A percentile compares a stretch with the other conserved stretches of the same genome.
Conservation (phyloP, 1,140 invertebrate species). For the Hermetia illucens region DNA sequence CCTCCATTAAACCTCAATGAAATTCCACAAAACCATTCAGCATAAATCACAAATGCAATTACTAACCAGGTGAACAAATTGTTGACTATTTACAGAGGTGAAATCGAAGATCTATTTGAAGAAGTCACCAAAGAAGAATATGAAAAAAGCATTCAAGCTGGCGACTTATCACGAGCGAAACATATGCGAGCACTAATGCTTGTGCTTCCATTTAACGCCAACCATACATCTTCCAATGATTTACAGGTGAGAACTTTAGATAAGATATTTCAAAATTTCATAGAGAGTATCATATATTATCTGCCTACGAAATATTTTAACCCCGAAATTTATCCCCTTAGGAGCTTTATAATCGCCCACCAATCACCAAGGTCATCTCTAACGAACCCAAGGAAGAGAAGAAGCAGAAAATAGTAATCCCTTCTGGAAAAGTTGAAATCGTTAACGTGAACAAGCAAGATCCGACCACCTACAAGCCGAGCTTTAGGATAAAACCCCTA, state of each 20-base stretch:
- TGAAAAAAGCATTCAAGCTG: constrained; percentile 23
- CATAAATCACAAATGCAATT: no score
- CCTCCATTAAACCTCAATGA: background rate
- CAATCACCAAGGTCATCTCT: constrained; percentile 22
- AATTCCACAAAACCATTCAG: background rate
- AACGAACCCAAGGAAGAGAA: background rate
- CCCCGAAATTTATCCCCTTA: background rate
- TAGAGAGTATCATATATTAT: no score
- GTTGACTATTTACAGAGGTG: constrained; percentile 17
- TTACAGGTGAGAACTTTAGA: constrained; percentile 20
- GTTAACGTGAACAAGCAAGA: constrained; percentile 13
- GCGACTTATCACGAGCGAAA: constrained; percentile 31
- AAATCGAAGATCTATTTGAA: constrained; percentile 39
- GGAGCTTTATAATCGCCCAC: constrained; percentile 26
- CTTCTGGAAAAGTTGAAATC: constrained; percentile 12
- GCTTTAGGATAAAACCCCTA: constrained; percentile 5
- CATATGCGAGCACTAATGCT: constrained; percentile 40
- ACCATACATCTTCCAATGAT: constrained; percentile 29
- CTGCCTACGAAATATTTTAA: no score
- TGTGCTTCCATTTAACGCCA: constrained; percentile 37
- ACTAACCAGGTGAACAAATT: background rate
- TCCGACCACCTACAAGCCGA: constrained; percentile 26
- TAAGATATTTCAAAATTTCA: background rate
- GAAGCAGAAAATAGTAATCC: constrained; percentile 3
- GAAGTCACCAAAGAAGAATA: constrained; percentile 36